Base-by-base conservation (phyloP, 2,797 vertebrate species). In the Poecilia wingei region DNA sequence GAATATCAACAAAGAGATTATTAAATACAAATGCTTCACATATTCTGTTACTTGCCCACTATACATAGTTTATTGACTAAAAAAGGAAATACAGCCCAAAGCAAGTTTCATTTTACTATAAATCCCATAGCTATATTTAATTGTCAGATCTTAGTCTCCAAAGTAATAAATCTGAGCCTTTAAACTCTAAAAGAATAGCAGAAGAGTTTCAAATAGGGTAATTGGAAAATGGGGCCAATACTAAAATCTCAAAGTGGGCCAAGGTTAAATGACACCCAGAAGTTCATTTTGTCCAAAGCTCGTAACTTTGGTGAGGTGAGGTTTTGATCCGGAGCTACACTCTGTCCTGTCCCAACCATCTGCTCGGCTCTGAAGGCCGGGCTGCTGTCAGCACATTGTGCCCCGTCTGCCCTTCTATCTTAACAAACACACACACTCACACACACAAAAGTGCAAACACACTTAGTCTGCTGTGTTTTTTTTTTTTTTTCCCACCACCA, bases 301-400 rank as follows among this genome's bases (percentile, higher is more conserved):
- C 13, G 75, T 84, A 86, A 84, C 86, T 85, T 82, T 41, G 74
- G 76, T 85, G 64, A 72, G 45, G 70, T 87, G 74, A 87, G 55
- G 79, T 76, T 92, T 84, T 86, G 86, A 88, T 90, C 64, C 45
- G 39, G 74, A 87, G 82, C 78, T 72, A 64, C 80, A 82, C 82
- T 64, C 70, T 41, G 76, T 84, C 79, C 82, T 86, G 87, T 90
- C 85, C 79, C 18, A 82, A 87, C 94, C 93, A 94, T 94, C 93
- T 95, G 94, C 84, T 92, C 74, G 57, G 85, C 85, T 91, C 77
- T 49, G 79, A 88, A 83, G 87, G 81, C 84, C 4, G 78, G 55
- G 80, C 83, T 85, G 87, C 86, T 91, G 91, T 94, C 93, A 93
- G 85, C 87, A 85, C 84, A 86, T 28, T 87, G 80, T 91, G 92